A percentile compares a stretch with the other conserved stretches of the same genome.
These are phyloP conservation scores for Steatornis caripensis DNA, from an alignment of 2,113 vertebrate species.

Conservation along the genomic window DNA sequence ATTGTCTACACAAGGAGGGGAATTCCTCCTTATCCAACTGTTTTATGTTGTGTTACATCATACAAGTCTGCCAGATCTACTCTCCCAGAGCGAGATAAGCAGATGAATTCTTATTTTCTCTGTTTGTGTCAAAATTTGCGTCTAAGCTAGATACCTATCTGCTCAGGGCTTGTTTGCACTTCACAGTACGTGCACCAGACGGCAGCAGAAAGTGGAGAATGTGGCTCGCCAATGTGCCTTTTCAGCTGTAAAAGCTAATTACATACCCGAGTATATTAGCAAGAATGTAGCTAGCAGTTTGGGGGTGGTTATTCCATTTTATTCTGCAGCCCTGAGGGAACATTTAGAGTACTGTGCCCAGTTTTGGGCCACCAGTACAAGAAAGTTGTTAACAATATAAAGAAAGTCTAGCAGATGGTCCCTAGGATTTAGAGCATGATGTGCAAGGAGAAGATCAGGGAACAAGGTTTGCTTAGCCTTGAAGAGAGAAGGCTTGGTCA, in stretches of 20 bases:
- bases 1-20: neutral
- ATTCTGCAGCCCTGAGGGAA: neutral
- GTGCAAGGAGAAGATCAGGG: neutral
- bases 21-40: neutral
- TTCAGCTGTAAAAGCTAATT: neutral
- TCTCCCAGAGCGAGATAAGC: neutral
- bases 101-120: neutral
- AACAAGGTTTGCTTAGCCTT: neutral
- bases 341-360: neutral
- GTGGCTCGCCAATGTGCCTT: rapidly evolving
- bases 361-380: neutral
- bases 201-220: neutral
- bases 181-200: rapidly evolving
- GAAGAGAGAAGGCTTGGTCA: neutral
- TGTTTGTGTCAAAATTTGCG: neutral
- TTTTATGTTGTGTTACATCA: neutral
- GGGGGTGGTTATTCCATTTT: neutral
- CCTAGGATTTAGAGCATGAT: neutral
- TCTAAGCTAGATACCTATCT: neutral
- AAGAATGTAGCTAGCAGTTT: neutral
- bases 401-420: neutral
- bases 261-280: neutral
- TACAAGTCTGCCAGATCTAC: neutral
- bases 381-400: neutral
- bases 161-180: neutral